Evolutionary conservation across 2,888 invertebrate species (phyloP).

Genomic region (Ferrisia virgata): DNA sequence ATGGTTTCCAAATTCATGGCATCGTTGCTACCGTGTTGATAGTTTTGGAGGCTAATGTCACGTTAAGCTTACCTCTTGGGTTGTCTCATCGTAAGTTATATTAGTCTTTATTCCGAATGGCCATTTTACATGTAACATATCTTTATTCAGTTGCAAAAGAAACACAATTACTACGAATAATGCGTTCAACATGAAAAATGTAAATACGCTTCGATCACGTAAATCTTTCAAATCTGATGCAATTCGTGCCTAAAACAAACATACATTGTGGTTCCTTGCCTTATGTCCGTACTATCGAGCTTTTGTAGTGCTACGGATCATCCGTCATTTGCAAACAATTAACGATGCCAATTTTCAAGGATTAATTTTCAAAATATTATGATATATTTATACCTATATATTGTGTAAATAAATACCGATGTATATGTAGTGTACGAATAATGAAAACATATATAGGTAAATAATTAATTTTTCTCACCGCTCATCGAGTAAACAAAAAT

Average conservation of each 20-base stretch:
- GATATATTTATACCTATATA: not conserved
- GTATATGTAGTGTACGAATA: too few relatives aligned
- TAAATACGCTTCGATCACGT: conserved; percentile 91
- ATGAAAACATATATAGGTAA: too few relatives aligned
- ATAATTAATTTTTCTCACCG: too few relatives aligned
- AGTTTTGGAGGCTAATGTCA: not conserved
- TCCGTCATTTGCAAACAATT: not conserved
- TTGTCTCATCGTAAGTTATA: conserved; percentile 83
- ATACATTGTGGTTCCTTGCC: not conserved
- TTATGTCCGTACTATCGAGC: not conserved
- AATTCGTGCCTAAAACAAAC: conserved; percentile 77
- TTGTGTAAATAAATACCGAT: too few relatives aligned
- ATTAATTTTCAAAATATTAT: not conserved
- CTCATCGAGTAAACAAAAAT: not conserved
- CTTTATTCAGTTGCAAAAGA: conserved; percentile 97
- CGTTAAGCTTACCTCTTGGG: conserved; percentile 78
- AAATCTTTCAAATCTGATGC: conserved; percentile 88
- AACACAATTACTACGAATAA: conserved; percentile 98
- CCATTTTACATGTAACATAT: conserved; percentile 93
- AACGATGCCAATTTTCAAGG: not conserved
- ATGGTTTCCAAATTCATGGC: not conserved
- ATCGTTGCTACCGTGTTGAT: not conserved
- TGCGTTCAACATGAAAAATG: conserved; percentile 98
- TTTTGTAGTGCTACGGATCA: not conserved
- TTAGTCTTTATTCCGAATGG: conserved; percentile 92